Percentiles rank a stretch among this genome's conserved stretches.
Evolutionary conservation across 2,797 vertebrate species (phyloP).

Genomic region (Leucoraja ocellata): DNA sequence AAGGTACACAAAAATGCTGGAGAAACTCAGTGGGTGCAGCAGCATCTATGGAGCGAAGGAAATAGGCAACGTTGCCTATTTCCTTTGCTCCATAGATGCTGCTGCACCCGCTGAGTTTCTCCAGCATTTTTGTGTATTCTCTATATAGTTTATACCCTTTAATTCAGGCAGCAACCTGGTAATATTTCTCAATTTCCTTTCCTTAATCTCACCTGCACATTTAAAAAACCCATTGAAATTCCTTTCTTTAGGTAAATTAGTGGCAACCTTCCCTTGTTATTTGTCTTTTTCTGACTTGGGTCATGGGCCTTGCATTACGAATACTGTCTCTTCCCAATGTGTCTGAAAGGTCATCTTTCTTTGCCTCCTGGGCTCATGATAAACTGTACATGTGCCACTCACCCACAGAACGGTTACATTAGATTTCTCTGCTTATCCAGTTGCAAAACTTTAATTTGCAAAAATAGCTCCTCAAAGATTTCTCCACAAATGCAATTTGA

Average conservation of each 20-base stretch:
- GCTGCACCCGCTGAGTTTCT: too few species aligned
- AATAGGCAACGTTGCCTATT: too few species aligned
- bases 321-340: too few species aligned
- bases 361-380: not conserved
- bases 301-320: too few species aligned
- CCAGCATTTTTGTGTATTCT: too few species aligned
- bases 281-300: not conserved
- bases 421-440: conserved; percentile 3
- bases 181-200: not conserved
- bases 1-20: too few species aligned
- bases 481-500: not conserved
- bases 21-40: too few species aligned
- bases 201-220: not conserved
- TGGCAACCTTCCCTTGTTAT: not conserved
- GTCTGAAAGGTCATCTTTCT: not conserved
- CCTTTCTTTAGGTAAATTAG: not conserved
- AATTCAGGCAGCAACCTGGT: too few species aligned
- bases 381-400: not conserved
- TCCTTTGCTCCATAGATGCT: too few species aligned
- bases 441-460: not conserved
- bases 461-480: not conserved
- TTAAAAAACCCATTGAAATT: not conserved
- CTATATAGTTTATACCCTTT: too few species aligned
- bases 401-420: not conserved
- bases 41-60: too few species aligned